phyloP scores from a whole-genome alignment of 1,140 invertebrate species.

The Achatina immaculata region DNA sequence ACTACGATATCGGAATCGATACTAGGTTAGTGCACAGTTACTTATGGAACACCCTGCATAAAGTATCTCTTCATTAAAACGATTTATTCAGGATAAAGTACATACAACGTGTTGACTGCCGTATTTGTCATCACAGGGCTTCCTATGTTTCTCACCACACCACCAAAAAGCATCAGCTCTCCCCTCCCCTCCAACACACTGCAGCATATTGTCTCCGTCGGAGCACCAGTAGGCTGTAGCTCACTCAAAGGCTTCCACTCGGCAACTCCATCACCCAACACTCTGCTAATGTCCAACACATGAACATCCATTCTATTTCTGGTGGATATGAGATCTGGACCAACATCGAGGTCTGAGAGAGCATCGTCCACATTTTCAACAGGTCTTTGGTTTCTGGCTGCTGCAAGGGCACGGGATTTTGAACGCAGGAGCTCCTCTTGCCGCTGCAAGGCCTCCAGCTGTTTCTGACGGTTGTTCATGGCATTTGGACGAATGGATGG shows the following conservation, averaged over 20 bases:
- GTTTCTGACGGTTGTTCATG: slow-evolving; percentile 74
- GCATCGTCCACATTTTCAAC: neutral
- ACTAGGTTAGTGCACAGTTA: too few species aligned
- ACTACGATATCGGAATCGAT: too few species aligned
- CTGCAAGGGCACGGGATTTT: slow-evolving; percentile 51
- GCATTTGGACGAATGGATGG: slow-evolving; percentile 69
- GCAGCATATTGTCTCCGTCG: slow-evolving; percentile 91
- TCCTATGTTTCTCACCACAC: slow-evolving; percentile 75
- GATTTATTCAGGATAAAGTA: slow-evolving; percentile 4
- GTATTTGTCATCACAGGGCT: neutral
- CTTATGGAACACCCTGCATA: too few species aligned
- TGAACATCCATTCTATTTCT: slow-evolving; percentile 80
- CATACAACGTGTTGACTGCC: slow-evolving; percentile 25
- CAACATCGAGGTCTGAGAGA: neutral
- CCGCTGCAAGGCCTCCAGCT: slow-evolving; percentile 76
- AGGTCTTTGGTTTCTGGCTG: slow-evolving; percentile 24
- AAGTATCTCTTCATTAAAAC: too few species aligned
- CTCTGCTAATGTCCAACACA: slow-evolving; percentile 86
- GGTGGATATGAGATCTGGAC: neutral
- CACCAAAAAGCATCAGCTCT: slow-evolving; percentile 95
- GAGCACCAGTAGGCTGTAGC: slow-evolving; percentile 72
- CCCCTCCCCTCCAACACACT: slow-evolving; percentile 89
- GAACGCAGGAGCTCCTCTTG: slow-evolving; percentile 75
- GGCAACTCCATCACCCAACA: slow-evolving; percentile 75
- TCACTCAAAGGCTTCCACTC: slow-evolving; percentile 81